Evolutionary conservation across 2,797 vertebrate species (phyloP), one percentile per base, ranked within the genome.

Genomic region (Petrocephalus sullivani): DNA sequence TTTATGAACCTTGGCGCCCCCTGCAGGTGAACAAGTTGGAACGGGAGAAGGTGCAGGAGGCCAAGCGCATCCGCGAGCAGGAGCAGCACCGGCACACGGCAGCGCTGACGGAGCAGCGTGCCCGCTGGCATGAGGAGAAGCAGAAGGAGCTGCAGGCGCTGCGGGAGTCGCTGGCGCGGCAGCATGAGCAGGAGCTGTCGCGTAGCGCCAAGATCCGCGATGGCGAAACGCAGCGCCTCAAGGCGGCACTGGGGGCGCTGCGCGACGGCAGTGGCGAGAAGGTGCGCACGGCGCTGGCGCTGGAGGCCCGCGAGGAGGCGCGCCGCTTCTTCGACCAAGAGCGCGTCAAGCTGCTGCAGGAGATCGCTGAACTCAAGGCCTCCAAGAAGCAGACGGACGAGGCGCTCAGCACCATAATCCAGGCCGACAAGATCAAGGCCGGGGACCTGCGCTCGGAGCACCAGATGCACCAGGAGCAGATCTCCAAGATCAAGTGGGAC

Each of bases 401-500:
- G 91, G 98, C 98, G 0, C 96, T 99, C 82, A 99, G 95, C 93
- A 98, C 97, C 89, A 98, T 99, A 95, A 99, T 99, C 93, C 97
- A 99, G 89, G 95, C 98, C 0, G 98, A 99, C 92, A 99, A 99
- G 93, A 98, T 98, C 94, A 99, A 99, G 95, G 98, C 98, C 0
- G 98, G 98, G 0, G 98, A 99, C 94, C 95, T 99, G 90, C 94
- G 98, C 71, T 97, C 97, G 14, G 98, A 99, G 92, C 98, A 99
- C 90, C 98, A 99, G 88, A 97, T 98, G 86, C 98, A 99, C 92
- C 98, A 99, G 93, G 98, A 99, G 92, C 97, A 98, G 90, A 98
- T 99, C 93, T 96, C 97, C 54, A 99, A 99, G 94, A 98, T 99
- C 96, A 99, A 99, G 92, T 99, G 98, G 98, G 98, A 99, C 92